Evolutionary conservation across 1,140 invertebrate species (phyloP).

Genomic region (Aporrectodea caliginosa): DNA sequence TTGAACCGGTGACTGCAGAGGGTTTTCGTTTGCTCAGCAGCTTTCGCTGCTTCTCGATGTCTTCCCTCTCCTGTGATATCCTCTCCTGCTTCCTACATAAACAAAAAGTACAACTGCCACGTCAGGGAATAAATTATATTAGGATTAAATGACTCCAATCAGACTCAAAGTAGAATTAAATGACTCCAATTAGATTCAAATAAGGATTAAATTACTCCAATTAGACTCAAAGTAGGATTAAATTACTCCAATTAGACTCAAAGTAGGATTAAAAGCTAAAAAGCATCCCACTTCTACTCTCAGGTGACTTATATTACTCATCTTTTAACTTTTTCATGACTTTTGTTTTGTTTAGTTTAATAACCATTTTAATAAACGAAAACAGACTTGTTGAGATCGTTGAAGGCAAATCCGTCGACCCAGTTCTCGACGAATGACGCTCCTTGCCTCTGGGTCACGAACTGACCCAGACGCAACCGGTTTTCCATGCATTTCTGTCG

Average conservation of each 20-base stretch:
- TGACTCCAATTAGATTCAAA: too few relatives aligned
- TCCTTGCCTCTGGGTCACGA: slow-evolving; percentile 95
- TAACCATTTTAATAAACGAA: too few relatives aligned
- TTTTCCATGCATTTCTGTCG: slow-evolving; percentile 98
- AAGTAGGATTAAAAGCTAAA: too few relatives aligned
- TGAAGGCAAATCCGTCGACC: slow-evolving; percentile 99
- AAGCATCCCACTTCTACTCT: too few relatives aligned
- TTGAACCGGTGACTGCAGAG: slow-evolving; percentile 54
- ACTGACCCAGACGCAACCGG: slow-evolving; percentile 92
- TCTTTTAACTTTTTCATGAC: too few relatives aligned
- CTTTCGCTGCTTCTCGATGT: slow-evolving; percentile 95
- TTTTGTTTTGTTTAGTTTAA: too few relatives aligned
- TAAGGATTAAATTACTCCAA: too few relatives aligned
- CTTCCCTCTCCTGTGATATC: slow-evolving; percentile 88
- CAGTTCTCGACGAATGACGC: slow-evolving; percentile 99
- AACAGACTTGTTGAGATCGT: slow-evolving; percentile 82
- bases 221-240: too few relatives aligned
- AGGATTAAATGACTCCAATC: too few relatives aligned
- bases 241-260: too few relatives aligned
- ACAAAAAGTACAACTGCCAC: neutral
- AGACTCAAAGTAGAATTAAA: too few relatives aligned
- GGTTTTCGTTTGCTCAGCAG: slow-evolving; percentile 89
- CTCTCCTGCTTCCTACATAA: slow-evolving; percentile 88
- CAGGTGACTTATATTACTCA: too few relatives aligned
- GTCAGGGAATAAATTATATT: neutral